A percentile compares a stretch with the other conserved stretches of the same genome.
phyloP scores from a whole-genome alignment of 2,888 invertebrate species.

The Lithophane semibrunnea region DNA sequence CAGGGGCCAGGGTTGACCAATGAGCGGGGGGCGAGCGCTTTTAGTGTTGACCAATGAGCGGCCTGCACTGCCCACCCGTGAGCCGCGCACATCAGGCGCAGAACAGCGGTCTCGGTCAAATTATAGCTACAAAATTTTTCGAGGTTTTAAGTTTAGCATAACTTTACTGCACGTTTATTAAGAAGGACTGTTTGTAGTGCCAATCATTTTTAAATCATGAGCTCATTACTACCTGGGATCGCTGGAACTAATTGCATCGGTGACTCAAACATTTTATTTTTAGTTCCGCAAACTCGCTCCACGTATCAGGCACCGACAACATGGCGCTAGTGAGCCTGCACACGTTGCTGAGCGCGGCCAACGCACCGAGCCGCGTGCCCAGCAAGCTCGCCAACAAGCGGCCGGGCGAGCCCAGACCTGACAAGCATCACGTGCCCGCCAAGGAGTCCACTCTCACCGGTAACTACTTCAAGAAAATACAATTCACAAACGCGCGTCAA shows the following conservation, averaged over 20 bases:
- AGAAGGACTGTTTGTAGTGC: neutral
- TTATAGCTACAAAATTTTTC: neutral
- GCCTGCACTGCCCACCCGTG: no score
- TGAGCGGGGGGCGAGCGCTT: no score
- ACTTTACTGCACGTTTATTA: neutral
- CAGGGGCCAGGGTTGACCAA: no score
- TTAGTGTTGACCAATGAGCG: no score
- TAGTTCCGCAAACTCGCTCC: constrained; percentile 81
- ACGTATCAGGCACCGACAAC: constrained; percentile 80
- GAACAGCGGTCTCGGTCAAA: no score
- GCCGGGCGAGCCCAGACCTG: constrained; percentile 63
- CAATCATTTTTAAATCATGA: neutral
- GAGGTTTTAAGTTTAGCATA: neutral
- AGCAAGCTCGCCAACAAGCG: constrained; percentile 74
- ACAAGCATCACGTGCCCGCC: constrained; percentile 74
- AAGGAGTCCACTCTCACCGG: constrained; percentile 79
- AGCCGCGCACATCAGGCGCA: no score
- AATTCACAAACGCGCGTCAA: neutral
- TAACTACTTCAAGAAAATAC: constrained; percentile 42
- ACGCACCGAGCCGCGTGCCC: constrained; percentile 71
- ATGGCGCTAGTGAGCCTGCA: constrained; percentile 86
- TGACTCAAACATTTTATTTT: neutral
- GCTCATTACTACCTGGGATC: neutral
- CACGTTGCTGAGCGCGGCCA: constrained; percentile 83
- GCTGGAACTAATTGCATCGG: neutral